phyloP scores from a whole-genome alignment of 2,888 invertebrate genomes.

The Drosophila lutescens region DNA sequence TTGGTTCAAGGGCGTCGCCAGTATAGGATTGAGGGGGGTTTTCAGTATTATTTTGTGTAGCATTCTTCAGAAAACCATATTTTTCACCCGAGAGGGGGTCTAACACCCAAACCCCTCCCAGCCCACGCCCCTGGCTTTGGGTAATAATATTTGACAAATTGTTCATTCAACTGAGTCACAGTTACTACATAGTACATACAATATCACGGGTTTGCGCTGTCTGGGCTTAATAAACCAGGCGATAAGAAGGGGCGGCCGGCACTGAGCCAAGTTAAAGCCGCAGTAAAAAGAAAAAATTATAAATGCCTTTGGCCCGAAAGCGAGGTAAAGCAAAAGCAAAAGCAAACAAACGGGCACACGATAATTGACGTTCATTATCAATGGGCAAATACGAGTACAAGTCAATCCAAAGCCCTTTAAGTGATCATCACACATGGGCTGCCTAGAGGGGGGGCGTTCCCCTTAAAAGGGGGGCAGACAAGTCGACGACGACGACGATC shows the following conservation, averaged over 20 bases:
- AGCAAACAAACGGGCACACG: slow-evolving; percentile 38
- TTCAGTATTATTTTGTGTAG: too few relatives aligned
- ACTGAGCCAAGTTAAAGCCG: slow-evolving; percentile 5
- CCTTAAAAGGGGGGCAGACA: slow-evolving; percentile 1
- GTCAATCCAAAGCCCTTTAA: slow-evolving; percentile 70
- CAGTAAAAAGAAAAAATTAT: neutral
- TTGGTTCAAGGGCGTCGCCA: slow-evolving; percentile 1
- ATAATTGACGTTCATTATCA: slow-evolving; percentile 77
- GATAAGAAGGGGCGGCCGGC: neutral
- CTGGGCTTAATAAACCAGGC: slow-evolving; percentile 1
- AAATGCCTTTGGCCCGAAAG: slow-evolving; percentile 12
- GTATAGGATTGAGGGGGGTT: too few relatives aligned
- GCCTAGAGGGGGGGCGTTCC: neutral
- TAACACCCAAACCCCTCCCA: too few relatives aligned
- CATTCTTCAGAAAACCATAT: too few relatives aligned
- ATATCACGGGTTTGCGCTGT: neutral
- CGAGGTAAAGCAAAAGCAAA: slow-evolving; percentile 29
- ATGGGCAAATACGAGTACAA: slow-evolving; percentile 66
- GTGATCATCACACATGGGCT: slow-evolving; percentile 48
- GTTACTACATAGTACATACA: slow-evolving; percentile 20
- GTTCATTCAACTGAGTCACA: slow-evolving; percentile 73
- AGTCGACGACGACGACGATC: slow-evolving; percentile 18
- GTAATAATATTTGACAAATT: slow-evolving; percentile 68
- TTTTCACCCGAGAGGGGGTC: too few relatives aligned
- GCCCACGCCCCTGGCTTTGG: too few relatives aligned